These are phyloP conservation scores for Spinus pinus DNA, from an alignment of 2,797 vertebrate genomes.

Conservation along the genomic window DNA sequence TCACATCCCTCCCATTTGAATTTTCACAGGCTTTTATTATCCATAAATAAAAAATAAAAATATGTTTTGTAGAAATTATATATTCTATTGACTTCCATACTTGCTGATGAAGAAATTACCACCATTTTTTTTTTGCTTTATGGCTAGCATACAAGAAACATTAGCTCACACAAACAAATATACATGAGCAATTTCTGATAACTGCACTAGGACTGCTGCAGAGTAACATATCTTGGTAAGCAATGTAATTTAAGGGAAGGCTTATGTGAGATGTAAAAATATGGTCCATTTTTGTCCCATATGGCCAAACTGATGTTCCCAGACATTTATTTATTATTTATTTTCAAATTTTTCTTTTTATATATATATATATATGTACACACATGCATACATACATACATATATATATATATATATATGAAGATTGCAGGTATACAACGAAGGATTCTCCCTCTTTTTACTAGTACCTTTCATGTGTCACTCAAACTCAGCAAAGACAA, in stretches of 20 bases:
- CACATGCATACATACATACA: fast-evolving
- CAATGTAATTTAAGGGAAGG: not conserved
- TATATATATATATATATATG: not conserved
- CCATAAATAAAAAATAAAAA: not conserved
- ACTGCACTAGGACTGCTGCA: not conserved
- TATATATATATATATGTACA: not conserved
- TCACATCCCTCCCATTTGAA: not conserved
- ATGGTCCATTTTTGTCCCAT: not conserved
- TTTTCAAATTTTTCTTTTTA: not conserved
- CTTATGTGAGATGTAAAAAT: not conserved
- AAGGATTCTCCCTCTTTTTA: not conserved
- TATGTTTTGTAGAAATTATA: not conserved
- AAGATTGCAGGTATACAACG: not conserved
- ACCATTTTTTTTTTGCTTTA: not conserved
- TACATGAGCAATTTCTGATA: not conserved
- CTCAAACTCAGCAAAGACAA: not conserved
- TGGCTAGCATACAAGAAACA: not conserved
- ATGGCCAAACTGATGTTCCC: not conserved
- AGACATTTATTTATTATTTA: not conserved
- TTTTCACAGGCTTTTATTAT: not conserved
- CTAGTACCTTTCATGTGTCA: not conserved
- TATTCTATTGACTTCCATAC: not conserved
- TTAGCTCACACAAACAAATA: not conserved
- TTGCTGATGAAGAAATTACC: not conserved
- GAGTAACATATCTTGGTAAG: not conserved